Conservation (phyloP, 2,888 invertebrate species). For the Troglohyphantes excavatus region DNA sequence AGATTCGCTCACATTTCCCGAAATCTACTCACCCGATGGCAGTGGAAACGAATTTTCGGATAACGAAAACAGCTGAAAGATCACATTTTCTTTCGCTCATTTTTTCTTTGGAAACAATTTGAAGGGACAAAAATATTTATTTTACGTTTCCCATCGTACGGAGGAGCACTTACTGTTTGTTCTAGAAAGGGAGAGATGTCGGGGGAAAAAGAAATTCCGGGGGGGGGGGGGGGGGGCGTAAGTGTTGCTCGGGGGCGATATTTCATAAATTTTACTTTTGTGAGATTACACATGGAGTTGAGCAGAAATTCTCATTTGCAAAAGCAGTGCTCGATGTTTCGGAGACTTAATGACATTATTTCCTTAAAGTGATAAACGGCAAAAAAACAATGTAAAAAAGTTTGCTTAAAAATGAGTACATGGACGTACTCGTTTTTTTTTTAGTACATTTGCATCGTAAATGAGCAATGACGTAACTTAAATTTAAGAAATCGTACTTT, state of each 20-base stretch:
- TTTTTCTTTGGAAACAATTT: constrained; percentile 8
- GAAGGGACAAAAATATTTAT: constrained; percentile 12
- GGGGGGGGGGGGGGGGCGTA: no score
- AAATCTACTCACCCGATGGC: background rate
- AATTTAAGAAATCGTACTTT: no score
- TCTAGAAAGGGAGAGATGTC: background rate
- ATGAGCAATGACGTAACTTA: no score
- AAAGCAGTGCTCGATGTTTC: background rate
- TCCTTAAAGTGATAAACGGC: background rate
- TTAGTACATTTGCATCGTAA: no score
- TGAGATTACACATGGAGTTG: background rate
- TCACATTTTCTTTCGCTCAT: constrained; percentile 3
- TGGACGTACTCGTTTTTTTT: no score
- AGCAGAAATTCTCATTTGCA: background rate
- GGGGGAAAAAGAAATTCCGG: no score
- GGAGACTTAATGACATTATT: background rate
- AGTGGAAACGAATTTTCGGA: constrained; percentile 27
- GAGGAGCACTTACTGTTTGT: background rate
- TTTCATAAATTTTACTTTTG: background rate
- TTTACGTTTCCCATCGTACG: background rate
- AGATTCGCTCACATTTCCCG: constrained; percentile 28
- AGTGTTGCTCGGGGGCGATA: background rate
- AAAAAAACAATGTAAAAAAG: no score
- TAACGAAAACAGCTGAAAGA: constrained; percentile 29
- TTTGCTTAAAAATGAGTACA: no score